Evolutionary conservation across 2,113 vertebrate genomes (phyloP).

Genomic region (Tricholaema leucomelas): DNA sequence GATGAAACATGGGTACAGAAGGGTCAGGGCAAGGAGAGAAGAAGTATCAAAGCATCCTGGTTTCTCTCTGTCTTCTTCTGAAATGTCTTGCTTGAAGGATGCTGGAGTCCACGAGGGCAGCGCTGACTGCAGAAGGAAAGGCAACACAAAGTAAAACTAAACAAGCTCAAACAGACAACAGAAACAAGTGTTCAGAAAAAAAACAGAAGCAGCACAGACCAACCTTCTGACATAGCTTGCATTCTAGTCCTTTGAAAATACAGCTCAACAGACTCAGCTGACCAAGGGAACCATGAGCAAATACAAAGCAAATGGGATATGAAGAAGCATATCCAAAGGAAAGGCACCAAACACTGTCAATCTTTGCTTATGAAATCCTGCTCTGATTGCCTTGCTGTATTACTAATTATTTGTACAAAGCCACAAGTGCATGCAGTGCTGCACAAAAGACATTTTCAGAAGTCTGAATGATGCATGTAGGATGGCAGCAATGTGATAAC

Average conservation of each 20-base stretch:
- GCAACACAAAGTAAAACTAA: slow-evolving; percentile 79
- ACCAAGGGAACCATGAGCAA: not conserved
- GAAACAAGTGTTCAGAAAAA: not conserved
- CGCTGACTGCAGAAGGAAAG: slow-evolving; percentile 77
- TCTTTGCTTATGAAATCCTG: slow-evolving; percentile 5
- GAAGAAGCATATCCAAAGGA: not conserved
- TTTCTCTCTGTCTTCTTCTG: slow-evolving; percentile 67
- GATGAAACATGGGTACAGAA: slow-evolving; percentile 55
- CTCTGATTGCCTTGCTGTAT: not conserved
- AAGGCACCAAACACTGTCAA: not conserved
- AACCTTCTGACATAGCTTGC: not conserved
- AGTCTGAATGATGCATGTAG: not conserved
- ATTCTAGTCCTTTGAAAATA: slow-evolving; percentile 22
- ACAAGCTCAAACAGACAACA: not conserved
- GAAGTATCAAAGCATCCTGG: slow-evolving; percentile 41
- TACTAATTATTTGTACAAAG: not conserved
- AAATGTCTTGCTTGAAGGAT: slow-evolving; percentile 77
- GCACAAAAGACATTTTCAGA: not conserved
- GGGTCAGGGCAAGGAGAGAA: slow-evolving; percentile 66
- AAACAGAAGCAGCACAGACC: not conserved
- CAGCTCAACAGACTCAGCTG: not conserved
- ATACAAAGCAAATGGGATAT: not conserved
- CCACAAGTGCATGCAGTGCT: not conserved
- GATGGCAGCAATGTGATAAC: not conserved
- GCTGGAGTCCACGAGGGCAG: slow-evolving; percentile 57